These are phyloP conservation scores for Stichopus chloronotus DNA, from an alignment of 35 echinoderm and acorn worm species.

Conservation along the genomic window DNA sequence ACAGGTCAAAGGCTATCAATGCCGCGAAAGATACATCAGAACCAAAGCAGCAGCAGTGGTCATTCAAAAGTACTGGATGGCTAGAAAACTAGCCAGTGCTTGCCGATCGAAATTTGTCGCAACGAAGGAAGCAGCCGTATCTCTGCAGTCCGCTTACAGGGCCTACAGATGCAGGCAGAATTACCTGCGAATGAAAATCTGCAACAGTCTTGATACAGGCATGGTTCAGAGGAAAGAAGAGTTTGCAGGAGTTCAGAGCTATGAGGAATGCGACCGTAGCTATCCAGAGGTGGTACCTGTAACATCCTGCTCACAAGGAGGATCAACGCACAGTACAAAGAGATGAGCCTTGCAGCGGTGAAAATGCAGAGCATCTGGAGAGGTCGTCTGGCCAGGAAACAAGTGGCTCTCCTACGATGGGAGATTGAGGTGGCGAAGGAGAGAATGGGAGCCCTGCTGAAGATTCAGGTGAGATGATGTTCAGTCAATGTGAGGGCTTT, in stretches of 20 bases:
- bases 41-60: neutral
- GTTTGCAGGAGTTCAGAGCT: neutral
- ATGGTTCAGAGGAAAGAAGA: slow-evolving; percentile 9
- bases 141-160: slow-evolving; percentile 61
- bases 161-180: slow-evolving; percentile 26
- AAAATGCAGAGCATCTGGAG: slow-evolving; percentile 68
- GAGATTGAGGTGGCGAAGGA: slow-evolving; percentile 20
- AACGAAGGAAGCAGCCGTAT: slow-evolving; percentile 29
- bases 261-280: neutral
- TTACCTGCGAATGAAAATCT: slow-evolving; percentile 9
- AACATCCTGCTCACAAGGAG: slow-evolving; percentile 4
- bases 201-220: slow-evolving; percentile 48
- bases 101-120: neutral
- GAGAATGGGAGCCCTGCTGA: neutral
- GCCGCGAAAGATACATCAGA: neutral
- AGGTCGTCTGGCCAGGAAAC: slow-evolving; percentile 56
- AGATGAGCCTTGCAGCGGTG: slow-evolving; percentile 61
- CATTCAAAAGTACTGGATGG: slow-evolving; percentile 34
- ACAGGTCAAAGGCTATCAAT: slow-evolving; percentile 19
- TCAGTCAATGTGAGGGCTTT: neutral
- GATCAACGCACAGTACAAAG: slow-evolving; percentile 4
- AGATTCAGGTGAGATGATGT: slow-evolving; percentile 35
- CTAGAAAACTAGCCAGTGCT: neutral
- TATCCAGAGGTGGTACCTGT: slow-evolving; percentile 36
- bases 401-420: slow-evolving; percentile 12